Conservation (phyloP, 2,888 invertebrate species). For the Volucella bombylans region DNA sequence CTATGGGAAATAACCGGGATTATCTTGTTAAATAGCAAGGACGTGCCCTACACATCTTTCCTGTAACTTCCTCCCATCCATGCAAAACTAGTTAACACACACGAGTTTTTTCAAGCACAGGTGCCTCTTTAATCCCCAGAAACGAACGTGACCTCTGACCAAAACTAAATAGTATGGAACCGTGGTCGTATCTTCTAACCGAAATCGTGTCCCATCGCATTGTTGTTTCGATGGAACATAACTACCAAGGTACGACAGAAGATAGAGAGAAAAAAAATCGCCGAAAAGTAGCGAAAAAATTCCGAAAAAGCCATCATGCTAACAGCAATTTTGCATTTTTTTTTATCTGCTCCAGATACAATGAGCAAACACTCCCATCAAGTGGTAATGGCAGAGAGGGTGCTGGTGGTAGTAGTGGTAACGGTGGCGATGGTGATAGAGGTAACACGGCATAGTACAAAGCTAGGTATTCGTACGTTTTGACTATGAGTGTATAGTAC, state of each 20-base stretch:
- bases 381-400: conserved; percentile 37
- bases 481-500: conserved; percentile 42
- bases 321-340: conserved; percentile 70
- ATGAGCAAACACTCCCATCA: conserved; percentile 67
- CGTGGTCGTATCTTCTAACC: conserved; percentile 6
- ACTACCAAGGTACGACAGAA: neutral
- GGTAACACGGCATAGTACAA: conserved; percentile 27
- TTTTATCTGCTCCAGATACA: conserved; percentile 72
- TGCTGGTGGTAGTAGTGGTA: too few relatives aligned
- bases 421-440: too few relatives aligned
- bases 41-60: conserved; percentile 7
- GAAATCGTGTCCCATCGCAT: conserved; percentile 42
- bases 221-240: neutral
- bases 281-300: conserved; percentile 26
- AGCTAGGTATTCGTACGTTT: conserved; percentile 32
- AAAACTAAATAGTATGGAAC: conserved; percentile 31
- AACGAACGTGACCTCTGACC: conserved; percentile 45
- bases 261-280: neutral
- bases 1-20: neutral
- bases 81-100: conserved; percentile 30
- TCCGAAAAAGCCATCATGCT: conserved; percentile 42
- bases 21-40: conserved; percentile 24
- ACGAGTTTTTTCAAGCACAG: conserved; percentile 13
- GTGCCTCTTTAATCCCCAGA: conserved; percentile 51
- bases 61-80: neutral